Base-by-base conservation (phyloP, 2,888 invertebrate genomes). In the Colostygia pectinataria region DNA sequence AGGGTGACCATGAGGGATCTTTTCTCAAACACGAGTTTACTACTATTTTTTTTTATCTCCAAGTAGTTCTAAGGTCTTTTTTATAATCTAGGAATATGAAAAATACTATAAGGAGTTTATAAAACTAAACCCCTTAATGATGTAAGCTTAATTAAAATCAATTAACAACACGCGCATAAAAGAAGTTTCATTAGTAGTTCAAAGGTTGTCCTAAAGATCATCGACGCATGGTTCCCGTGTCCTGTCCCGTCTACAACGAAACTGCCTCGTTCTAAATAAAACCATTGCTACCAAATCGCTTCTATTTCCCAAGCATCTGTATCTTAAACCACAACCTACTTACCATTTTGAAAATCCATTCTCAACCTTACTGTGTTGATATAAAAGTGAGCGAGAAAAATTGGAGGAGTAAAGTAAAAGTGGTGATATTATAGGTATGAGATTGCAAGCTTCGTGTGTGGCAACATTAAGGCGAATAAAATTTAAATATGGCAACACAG, bases 401-500 rank as follows among this genome's bases (percentile, higher is more conserved):
- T 28, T 10, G 3, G 0, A 18, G 8, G 0, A 2, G 54, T 12
- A 67, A 43, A 23, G 34, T 29, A 36, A 65, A 54, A 2, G 43
- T 77, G 63, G 78, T 59, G 58, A 67, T 63, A 70, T 77, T 78
- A 77, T 79, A 77, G 78, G 78, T 80, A 85, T 83, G 83, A 87
- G 81, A 87, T 86, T 83, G 86, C 82, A 76, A 79, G 78, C 77
- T 80, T 77, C 74, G 77, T 80, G 84, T 87, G 86, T 85, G 88
- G 87, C 77, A 80, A 87, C 87, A 87, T 88, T 89, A 88, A 87
- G 87, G 84, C 80, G 74, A 83, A 88, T 87, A 88, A 88, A 87
- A 89, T 88, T 89, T 88, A 89, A 89, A 89, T 89, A 89, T 83
- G 83, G 87, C 82, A 81, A 82, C 87, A 85, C 76, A 68, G 70